Conservation (phyloP, 2,113 vertebrate genomes). For the Hippocampus guttulatus region DNA sequence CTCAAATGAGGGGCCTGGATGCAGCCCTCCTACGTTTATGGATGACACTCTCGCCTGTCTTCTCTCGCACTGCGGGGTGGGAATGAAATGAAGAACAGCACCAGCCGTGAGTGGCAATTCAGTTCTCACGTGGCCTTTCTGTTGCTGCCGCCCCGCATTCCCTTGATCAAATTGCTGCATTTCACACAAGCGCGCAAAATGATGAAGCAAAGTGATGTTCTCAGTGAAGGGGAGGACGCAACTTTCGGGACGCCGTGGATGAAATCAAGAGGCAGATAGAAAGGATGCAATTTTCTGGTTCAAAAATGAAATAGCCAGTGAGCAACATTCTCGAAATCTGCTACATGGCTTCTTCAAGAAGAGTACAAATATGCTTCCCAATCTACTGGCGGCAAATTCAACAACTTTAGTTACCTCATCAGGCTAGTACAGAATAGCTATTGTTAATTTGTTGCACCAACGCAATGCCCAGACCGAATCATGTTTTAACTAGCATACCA, state of each 20-base stretch:
- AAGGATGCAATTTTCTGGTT: not conserved
- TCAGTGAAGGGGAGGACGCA: not conserved
- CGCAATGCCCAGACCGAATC: not conserved
- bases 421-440: not conserved
- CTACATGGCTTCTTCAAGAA: not conserved
- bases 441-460: not conserved
- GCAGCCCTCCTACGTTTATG: constrained; percentile 29
- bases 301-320: not conserved
- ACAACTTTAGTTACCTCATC: not conserved
- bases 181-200: constrained; percentile 19
- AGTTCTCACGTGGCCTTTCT: constrained; percentile 27
- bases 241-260: constrained; percentile 12
- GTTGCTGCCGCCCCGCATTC: constrained; percentile 13
- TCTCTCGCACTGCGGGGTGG: constrained; percentile 12
- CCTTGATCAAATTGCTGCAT: constrained; percentile 37
- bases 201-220: constrained; percentile 14
- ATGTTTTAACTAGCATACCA: too few relatives aligned
- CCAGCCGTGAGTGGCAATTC: constrained; percentile 34
- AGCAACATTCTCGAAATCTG: not conserved
- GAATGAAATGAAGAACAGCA: constrained; percentile 34
- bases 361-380: not conserved
- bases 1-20: constrained; percentile 26
- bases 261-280: not conserved
- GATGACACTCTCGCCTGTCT: constrained; percentile 34
- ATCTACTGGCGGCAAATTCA: not conserved